Base-by-base conservation (phyloP, 1,140 invertebrate species). In the Ganaspis sp. region DNA sequence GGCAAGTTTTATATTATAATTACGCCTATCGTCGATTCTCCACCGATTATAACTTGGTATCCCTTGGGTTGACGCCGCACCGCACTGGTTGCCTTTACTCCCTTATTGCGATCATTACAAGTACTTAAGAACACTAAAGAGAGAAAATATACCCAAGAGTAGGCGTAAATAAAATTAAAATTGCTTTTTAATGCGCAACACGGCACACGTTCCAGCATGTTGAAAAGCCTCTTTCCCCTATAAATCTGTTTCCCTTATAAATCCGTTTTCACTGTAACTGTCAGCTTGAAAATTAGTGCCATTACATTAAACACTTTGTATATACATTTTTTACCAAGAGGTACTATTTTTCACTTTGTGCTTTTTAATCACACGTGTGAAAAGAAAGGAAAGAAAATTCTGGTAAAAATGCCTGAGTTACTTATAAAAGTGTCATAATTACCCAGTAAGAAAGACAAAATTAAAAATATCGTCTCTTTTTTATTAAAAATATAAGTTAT, bases 1-100 rank as follows among this genome's bases (percentile, higher is more conserved):
- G 81, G 76, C 83, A 76, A 86, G 82, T 87, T 88, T 88, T 84
- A 87, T 88, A 88, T 88, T 88, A 88, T 88, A 88, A 87, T 88
- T 88, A 87, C 83, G 79, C 81, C 81, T 82, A 86, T 84, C 79
- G 74, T 69, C 79, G 75, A 77, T 78, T 83, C 76, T 72, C 72
- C 40, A 64, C 58, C 58, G 58, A 64, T 64, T 64, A 23, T 64
- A 12, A n/a, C 12, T 12, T 29, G 15, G 45, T 49, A n/a, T 49
- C 15, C 45, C 45, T 49, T 17, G 3, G n/a, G 11, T 29, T 26
- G 45, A 49, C 15, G 45, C 17, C n/a, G 5, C 11, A 12, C 21
- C 11, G 21, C 12, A 29, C 58, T 5, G 58, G 23, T 29, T 64
- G 23, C 9, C 4, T 29, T 64, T 64, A 64, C 58, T 15, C 58